Conservation (phyloP, 2,888 invertebrate genomes). For the Priocnemis perturbator region DNA sequence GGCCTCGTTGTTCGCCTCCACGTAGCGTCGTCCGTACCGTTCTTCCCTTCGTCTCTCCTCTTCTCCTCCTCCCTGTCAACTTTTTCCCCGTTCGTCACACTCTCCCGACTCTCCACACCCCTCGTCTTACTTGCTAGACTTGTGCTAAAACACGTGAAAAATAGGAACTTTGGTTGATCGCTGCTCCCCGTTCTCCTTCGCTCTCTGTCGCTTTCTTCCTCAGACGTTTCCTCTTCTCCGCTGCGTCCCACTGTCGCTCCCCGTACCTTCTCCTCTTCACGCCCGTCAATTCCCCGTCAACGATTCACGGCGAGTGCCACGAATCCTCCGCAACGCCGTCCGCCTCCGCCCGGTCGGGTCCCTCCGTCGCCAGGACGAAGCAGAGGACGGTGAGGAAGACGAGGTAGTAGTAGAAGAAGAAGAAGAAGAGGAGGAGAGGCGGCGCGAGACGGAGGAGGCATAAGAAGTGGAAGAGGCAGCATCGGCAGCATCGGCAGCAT, state of each 20-base stretch:
- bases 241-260: constrained; percentile 7
- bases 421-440: too few species aligned
- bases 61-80: constrained; percentile 6
- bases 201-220: not conserved
- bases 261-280: constrained; percentile 18
- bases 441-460: constrained; percentile 30
- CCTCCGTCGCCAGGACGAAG: constrained; percentile 56
- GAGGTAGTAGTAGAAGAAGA: constrained; percentile 29
- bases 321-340: constrained; percentile 31
- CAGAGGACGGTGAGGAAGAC: constrained; percentile 30
- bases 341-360: constrained; percentile 56
- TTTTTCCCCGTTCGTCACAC: too few species aligned
- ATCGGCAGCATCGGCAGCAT: constrained; percentile 24
- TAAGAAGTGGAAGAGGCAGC: constrained; percentile 42
- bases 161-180: constrained; percentile 74
- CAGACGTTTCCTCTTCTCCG: constrained; percentile 17
- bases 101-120: constrained; percentile 6
- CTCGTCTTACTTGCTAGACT: constrained; percentile 36
- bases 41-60: not conserved
- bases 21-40: constrained; percentile 20
- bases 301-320: constrained; percentile 19
- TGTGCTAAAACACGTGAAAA: constrained; percentile 67
- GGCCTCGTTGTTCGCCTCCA: constrained; percentile 11
- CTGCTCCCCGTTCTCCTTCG: constrained; percentile 25
- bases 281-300: constrained; percentile 26